Evolutionary conservation across 1,140 invertebrate species (phyloP).

Genomic region (Anadara kagoshimensis): DNA sequence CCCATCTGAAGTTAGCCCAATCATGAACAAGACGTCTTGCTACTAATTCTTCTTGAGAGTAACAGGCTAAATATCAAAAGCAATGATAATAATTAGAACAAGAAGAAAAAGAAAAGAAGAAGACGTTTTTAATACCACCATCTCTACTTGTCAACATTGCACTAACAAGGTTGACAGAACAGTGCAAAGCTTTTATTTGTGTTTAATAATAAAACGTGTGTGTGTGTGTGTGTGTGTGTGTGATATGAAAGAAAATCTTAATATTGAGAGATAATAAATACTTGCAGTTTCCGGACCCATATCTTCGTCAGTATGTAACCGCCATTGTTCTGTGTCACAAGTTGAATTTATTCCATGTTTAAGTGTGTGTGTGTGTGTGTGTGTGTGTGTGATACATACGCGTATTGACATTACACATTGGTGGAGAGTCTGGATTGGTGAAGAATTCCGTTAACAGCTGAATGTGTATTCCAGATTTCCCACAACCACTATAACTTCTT

Average conservation of each 20-base stretch:
- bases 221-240: too few species aligned
- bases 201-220: too few species aligned
- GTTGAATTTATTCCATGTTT: too few species aligned
- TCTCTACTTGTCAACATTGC: background rate
- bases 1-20: constrained; percentile 82
- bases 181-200: too few species aligned
- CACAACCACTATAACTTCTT: constrained; percentile 62
- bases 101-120: background rate
- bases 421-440: constrained; percentile 6
- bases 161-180: background rate
- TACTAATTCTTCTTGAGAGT: constrained; percentile 35
- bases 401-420: constrained; percentile 5
- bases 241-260: too few species aligned
- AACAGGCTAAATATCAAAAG: background rate
- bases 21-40: constrained; percentile 79
- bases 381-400: background rate
- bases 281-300: too few species aligned
- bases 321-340: too few species aligned
- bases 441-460: constrained; percentile 63
- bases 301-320: too few species aligned
- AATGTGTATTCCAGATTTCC: constrained; percentile 64
- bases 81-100: background rate
- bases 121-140: background rate
- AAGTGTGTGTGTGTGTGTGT: too few species aligned
- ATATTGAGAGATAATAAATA: too few species aligned